Base-by-base conservation (phyloP, 92 coral and sea anemone species). In the Phenganax stokvisi region DNA sequence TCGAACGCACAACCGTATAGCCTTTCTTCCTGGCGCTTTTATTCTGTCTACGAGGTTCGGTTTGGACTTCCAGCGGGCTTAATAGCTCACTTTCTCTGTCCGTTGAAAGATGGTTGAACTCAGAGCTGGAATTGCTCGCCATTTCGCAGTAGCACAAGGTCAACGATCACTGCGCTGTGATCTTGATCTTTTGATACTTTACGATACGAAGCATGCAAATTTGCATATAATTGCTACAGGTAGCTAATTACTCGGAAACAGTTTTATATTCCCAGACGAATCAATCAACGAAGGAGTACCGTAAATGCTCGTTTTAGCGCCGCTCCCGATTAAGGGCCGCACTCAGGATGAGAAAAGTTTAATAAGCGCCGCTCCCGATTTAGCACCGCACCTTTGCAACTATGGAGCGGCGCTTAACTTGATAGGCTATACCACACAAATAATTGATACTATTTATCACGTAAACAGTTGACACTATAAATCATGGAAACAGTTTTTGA, bases 81-180 rank as follows among this genome's bases (percentile, higher is more conserved):
- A 53, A 29, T 0, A 68, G 73, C n/a, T 51, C 53, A 5, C 73
- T 37, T 5, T 37, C 47, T 37, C 47, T 37, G 47, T 37, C 47
- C 5, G 47, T 37, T 37, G 47, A 37, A 37, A 37, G 47, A 5
- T 37, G 47, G 47, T 37, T 10, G 9, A 68, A 29, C 52, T 68
- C 73, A 3, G 73, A 29, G 9, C 73, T 51, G 73, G 53, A 30
- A 16, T 68, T 20, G 53, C 73, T 68, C 47, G 73, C 73, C 73
- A 68, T 68, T 37, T 68, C n/a, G 52, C 8, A 68, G 47, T 6
- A 17, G 28, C 53, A 10, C 54, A 20, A 68, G 52, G 9, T n/a
- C 72, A 9, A 66, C 28, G 15, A 28, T 66, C 72, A 25, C 72
- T 37, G 47, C 5, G 47, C 72, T n/a, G 53, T 20, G 73, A 68